These are phyloP conservation scores for Antheraea pernyi DNA, from an alignment of 1,140 invertebrate genomes.

Conservation along the genomic window DNA sequence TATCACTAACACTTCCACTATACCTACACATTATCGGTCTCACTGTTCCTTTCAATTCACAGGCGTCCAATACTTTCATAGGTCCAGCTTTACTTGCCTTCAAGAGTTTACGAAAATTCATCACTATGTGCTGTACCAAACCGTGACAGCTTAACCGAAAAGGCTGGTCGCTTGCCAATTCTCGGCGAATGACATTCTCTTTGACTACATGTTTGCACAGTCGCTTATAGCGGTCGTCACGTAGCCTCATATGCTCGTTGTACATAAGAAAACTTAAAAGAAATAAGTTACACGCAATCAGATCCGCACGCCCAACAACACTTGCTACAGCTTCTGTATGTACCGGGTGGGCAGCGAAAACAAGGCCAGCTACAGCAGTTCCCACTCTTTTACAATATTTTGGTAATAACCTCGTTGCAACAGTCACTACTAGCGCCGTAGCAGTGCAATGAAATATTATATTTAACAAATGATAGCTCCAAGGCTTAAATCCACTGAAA, in stretches of 20 bases:
- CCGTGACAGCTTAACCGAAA: conserved; percentile 67
- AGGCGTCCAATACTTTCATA: conserved; percentile 59
- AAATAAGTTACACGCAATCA: conserved; percentile 95
- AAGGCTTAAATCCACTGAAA: conserved; percentile 91
- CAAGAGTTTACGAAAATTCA: conserved; percentile 58
- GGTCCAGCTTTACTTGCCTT: conserved; percentile 64
- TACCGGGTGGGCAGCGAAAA: conserved; percentile 97
- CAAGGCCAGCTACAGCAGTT: conserved; percentile 88
- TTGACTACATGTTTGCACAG: conserved; percentile 52
- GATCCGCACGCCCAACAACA: conserved; percentile 96
- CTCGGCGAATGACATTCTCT: conserved; percentile 45
- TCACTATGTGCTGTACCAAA: conserved; percentile 63
- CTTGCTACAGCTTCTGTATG: conserved; percentile 98
- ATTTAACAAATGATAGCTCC: conserved; percentile 95
- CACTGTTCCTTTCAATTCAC: conserved; percentile 53
- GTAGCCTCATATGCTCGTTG: conserved; percentile 81
- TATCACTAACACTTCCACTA: conserved; percentile 66
- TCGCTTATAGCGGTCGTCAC: conserved; percentile 69
- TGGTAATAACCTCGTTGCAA: conserved; percentile 83
- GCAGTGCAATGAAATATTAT: conserved; percentile 91
- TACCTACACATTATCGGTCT: conserved; percentile 63
- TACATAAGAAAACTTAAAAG: conserved; percentile 92
- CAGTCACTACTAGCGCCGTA: conserved; percentile 88
- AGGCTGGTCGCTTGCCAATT: conserved; percentile 44
- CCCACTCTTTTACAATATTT: conserved; percentile 81